Evolutionary conservation across 2,888 invertebrate species (phyloP).

Genomic region (Ophion costatus): DNA sequence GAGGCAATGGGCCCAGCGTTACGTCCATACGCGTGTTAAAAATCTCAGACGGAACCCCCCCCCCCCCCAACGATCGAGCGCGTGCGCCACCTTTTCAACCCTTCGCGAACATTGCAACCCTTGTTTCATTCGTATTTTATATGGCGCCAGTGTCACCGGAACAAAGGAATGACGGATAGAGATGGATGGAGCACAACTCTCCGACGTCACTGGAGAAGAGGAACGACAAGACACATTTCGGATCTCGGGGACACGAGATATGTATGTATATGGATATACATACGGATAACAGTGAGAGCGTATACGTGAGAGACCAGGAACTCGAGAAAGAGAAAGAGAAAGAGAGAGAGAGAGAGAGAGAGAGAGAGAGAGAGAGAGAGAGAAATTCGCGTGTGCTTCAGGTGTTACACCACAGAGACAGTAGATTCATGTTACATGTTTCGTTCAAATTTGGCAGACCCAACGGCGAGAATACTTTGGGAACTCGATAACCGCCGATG

Average conservation of each 20-base stretch:
- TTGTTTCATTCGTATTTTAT: constrained; percentile 18
- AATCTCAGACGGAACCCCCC: constrained; percentile 21
- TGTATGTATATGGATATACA: constrained; percentile 17
- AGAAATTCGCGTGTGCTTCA: constrained; percentile 59
- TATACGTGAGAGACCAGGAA: constrained; percentile 51
- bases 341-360: constrained; percentile 65
- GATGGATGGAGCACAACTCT: constrained; percentile 34
- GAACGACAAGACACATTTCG: constrained; percentile 28
- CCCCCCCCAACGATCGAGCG: constrained; percentile 56
- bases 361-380: constrained; percentile 66
- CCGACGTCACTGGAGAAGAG: constrained; percentile 49
- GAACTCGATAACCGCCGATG: constrained; percentile 70
- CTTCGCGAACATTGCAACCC: constrained; percentile 45
- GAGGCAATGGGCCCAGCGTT: constrained; percentile 4
- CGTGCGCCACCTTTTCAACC: constrained; percentile 51
- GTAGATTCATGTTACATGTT: constrained; percentile 63
- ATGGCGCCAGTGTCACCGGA: constrained; percentile 5
- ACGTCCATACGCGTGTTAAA: constrained; percentile 30
- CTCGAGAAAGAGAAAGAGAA: constrained; percentile 20
- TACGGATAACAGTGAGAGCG: constrained; percentile 38
- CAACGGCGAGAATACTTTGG: constrained; percentile 71
- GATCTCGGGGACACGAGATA: constrained; percentile 41
- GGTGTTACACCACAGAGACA: constrained; percentile 74
- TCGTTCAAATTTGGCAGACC: constrained; percentile 69
- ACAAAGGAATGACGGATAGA: constrained; percentile 47